Percentiles rank a stretch among this genome's conserved stretches.
These are phyloP conservation scores for Drosophila buzzatii DNA, from an alignment of 2,888 invertebrate genomes.

Conservation along the genomic window DNA sequence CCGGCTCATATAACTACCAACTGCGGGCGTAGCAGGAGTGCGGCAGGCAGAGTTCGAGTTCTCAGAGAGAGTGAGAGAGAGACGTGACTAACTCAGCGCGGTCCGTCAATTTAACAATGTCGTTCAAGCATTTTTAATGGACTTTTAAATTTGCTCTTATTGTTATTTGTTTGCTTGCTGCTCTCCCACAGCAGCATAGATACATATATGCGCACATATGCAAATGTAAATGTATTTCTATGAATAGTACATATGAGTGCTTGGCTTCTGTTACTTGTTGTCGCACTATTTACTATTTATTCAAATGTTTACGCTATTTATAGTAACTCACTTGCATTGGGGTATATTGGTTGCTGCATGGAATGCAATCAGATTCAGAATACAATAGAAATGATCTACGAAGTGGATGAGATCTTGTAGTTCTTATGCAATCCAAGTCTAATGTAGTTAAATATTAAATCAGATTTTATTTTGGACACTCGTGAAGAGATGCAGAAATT, in stretches of 20 bases:
- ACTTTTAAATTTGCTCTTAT: constrained; percentile 79
- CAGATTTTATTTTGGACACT: not conserved
- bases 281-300: constrained; percentile 26
- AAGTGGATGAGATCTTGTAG: not conserved
- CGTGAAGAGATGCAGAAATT: not conserved
- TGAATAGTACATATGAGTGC: constrained; percentile 14
- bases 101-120: constrained; percentile 71
- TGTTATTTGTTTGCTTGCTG: constrained; percentile 59
- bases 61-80: not conserved
- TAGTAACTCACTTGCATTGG: constrained; percentile 5
- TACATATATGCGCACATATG: not conserved
- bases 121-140: constrained; percentile 79
- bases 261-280: constrained; percentile 17
- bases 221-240: not conserved
- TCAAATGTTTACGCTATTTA: constrained; percentile 23
- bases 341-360: not conserved
- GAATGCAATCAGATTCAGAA: not conserved
- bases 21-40: not conserved
- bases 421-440: not conserved
- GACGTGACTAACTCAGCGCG: constrained; percentile 60
- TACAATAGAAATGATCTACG: not conserved
- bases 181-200: constrained; percentile 2
- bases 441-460: not conserved
- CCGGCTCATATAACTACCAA: constrained; percentile 45
- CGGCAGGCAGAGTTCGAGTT: not conserved